Evolutionary conservation across 2,797 vertebrate species (phyloP).

Genomic region (Hypotaenidia philippensis): DNA sequence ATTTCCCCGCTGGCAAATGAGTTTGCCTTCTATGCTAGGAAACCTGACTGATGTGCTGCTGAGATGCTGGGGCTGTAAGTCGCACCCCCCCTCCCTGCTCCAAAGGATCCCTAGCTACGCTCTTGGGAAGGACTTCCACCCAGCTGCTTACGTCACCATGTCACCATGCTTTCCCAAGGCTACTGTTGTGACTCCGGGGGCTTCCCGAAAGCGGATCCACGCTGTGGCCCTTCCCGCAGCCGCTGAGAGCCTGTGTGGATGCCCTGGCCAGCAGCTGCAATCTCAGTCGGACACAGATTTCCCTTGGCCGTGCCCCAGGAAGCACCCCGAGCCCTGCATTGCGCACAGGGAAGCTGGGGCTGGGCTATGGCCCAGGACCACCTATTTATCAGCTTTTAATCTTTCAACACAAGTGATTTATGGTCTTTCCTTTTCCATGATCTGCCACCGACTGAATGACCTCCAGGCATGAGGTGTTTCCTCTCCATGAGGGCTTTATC

Average conservation of each 20-base stretch:
- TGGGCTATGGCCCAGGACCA: not conserved
- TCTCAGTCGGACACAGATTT: not conserved
- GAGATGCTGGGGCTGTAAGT: not conserved
- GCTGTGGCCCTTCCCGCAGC: not conserved
- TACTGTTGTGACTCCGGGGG: not conserved
- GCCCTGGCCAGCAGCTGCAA: not conserved
- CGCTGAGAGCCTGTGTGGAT: not conserved
- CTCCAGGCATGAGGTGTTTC: not conserved
- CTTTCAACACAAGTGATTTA: conserved; percentile 30
- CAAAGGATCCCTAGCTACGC: rapidly evolving
- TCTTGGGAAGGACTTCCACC: not conserved
- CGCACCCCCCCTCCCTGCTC: rapidly evolving
- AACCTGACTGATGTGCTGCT: rapidly evolving
- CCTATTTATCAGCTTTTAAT: conserved; percentile 21
- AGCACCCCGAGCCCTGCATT: not conserved
- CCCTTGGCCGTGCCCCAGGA: not conserved
- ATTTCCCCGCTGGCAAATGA: not conserved
- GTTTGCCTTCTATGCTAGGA: not conserved
- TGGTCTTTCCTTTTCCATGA: not conserved
- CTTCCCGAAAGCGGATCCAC: not conserved
- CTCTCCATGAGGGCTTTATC: conserved; percentile 35
- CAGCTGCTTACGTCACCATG: rapidly evolving
- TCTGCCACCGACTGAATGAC: not conserved
- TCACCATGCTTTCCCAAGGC: not conserved
- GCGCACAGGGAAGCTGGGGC: not conserved